Evolutionary conservation across 1,140 invertebrate genomes (phyloP), one percentile per base, ranked within the genome.

Genomic region (Zaprionus capensis): DNA sequence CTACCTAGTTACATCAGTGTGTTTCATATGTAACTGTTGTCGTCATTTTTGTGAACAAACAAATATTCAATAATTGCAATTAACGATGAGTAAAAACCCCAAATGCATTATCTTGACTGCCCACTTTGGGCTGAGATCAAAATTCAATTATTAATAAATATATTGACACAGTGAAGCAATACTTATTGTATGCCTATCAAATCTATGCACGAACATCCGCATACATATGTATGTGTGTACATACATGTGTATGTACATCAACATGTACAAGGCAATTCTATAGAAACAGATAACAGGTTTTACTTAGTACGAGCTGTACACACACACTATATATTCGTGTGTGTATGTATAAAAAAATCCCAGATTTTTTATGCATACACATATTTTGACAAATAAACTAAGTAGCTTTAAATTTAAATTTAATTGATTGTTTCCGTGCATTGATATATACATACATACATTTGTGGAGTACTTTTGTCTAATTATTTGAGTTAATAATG

Each of bases 261-360:
- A 3, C 31, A 34, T 34, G 20, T 22, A 51, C 53, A 28, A 56
- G 24, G n/a, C 22, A 4, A 7, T 31, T 56, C 22, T 28, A 56
- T 24, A 56, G 15, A 46, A 46, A 46, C 41, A 17, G 53, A 56
- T 15, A 26, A 56, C 26, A 31, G 22, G 26, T 56, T 56, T 46
- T 46, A 46, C 7, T 46, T 28, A 28, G 22, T 56, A 31, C 22
- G 14, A 56, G 20, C 2, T 15, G 24, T 26, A 6, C 17, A n/a
- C 17, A n/a, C 53, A 55, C 28, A 56, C 14, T 49, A 49, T 49
- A 5, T 62, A 28, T 28, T 9, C n/a, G n/a, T 61, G 14, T 61
- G 15, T 28, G 20, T 14, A 20, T 41, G 58, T 44, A 14, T 26
- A 44, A 20, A 51, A 49, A 51, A 51, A 24, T 51, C 46, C 46